A percentile compares a stretch with the other conserved stretches of the same genome.
phyloP scores from a whole-genome alignment of 2,888 invertebrate species.

The Agelastica alni region DNA sequence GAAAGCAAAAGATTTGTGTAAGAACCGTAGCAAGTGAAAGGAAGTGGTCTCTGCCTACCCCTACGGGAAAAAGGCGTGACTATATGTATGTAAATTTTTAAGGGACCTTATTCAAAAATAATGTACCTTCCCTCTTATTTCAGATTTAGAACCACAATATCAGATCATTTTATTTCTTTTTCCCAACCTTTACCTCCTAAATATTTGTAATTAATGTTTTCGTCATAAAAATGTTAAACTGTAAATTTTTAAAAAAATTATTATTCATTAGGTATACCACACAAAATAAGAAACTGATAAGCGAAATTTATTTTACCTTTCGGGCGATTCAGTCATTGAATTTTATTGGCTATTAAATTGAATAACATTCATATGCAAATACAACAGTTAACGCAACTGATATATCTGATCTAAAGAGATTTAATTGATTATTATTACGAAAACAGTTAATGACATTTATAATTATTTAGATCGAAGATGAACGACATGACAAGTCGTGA shows the following conservation, averaged over 20 bases:
- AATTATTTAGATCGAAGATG: slow-evolving; percentile 3
- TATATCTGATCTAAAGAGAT: slow-evolving; percentile 8
- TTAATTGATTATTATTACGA: not conserved
- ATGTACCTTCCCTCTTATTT: too few species aligned
- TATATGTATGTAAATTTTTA: too few species aligned
- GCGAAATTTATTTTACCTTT: slow-evolving; percentile 11
- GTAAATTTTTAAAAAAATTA: not conserved
- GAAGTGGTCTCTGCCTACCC: too few species aligned
- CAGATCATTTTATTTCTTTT: too few species aligned
- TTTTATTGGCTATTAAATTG: slow-evolving; percentile 33
- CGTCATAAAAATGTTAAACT: too few species aligned
- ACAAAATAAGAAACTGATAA: slow-evolving; percentile 17
- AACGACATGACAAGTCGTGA: slow-evolving; percentile 6
- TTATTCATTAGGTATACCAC: slow-evolving; percentile 1
- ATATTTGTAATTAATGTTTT: too few species aligned
- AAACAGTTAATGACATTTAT: slow-evolving; percentile 6
- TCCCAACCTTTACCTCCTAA: too few species aligned
- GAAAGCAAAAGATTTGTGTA: too few species aligned
- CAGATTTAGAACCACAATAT: too few species aligned
- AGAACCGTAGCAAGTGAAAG: too few species aligned
- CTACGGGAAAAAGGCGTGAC: too few species aligned
- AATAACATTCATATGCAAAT: slow-evolving; percentile 33
- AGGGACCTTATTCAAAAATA: too few species aligned
- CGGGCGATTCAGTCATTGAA: slow-evolving; percentile 26
- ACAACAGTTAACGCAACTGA: slow-evolving; percentile 10